These are phyloP conservation scores for Caradrina clavipalpis DNA, from an alignment of 2,888 invertebrate genomes.

Conservation along the genomic window DNA sequence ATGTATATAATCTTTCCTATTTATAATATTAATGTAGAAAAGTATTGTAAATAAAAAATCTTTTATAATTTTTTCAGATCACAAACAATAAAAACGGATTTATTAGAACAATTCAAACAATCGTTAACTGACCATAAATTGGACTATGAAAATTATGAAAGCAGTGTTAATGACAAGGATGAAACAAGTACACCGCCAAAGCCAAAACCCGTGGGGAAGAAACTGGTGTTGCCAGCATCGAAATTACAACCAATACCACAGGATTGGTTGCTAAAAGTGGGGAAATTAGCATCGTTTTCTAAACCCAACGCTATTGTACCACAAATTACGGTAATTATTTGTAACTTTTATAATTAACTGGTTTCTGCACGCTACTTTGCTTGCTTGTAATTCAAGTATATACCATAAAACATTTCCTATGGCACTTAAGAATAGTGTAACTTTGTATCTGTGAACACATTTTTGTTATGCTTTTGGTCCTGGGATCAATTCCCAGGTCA, in stretches of 20 bases:
- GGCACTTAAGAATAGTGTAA: too few species aligned
- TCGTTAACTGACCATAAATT: constrained; percentile 66
- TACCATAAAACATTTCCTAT: too few species aligned
- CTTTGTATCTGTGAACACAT: too few species aligned
- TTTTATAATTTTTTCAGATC: constrained; percentile 72
- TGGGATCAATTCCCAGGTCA: too few species aligned
- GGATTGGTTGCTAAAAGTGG: constrained; percentile 77
- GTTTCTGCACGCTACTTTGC: too few species aligned
- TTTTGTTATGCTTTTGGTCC: too few species aligned
- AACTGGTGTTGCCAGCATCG: constrained; percentile 82
- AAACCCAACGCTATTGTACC: constrained; percentile 50
- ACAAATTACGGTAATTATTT: constrained; percentile 48
- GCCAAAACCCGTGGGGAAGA: constrained; percentile 56
- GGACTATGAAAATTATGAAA: constrained; percentile 68
- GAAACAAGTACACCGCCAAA: neutral
- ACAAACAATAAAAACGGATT: constrained; percentile 70
- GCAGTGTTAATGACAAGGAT: neutral
- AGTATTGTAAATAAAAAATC: too few species aligned
- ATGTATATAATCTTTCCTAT: too few species aligned
- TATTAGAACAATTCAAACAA: constrained; percentile 70
- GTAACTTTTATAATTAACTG: neutral
- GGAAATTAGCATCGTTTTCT: constrained; percentile 61
- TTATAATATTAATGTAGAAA: too few species aligned
- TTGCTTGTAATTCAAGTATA: too few species aligned
- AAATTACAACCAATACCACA: constrained; percentile 84